A percentile compares a stretch with the other conserved stretches of the same genome.
Conservation (phyloP, 1,140 invertebrate genomes). For the Mamestra configurata region DNA sequence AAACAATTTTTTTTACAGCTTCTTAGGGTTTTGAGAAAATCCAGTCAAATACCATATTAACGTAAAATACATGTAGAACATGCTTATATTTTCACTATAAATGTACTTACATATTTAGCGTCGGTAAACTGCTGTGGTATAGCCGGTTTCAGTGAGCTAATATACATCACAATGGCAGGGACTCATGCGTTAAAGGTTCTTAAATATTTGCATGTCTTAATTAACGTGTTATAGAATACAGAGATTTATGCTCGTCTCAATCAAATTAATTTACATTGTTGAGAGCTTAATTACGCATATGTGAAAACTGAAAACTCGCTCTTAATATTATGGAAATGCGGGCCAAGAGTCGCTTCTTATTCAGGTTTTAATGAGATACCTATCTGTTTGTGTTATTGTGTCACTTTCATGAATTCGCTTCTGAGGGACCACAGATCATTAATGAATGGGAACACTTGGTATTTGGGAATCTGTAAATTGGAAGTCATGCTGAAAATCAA, state of each 20-base stretch:
- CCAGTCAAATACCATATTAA: too few relatives aligned
- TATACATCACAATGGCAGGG: not conserved
- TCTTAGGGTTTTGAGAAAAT: too few relatives aligned
- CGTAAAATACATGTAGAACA: too few relatives aligned
- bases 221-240: conserved; percentile 39
- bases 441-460: not conserved
- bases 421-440: not conserved
- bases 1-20: too few relatives aligned
- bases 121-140: not conserved
- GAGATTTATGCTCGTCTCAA: conserved; percentile 23
- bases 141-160: not conserved
- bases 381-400: conserved; percentile 18
- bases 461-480: not conserved
- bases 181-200: conserved; percentile 32
- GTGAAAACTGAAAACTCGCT: conserved; percentile 23
- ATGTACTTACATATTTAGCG: too few relatives aligned
- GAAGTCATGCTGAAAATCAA: too few relatives aligned
- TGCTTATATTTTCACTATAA: too few relatives aligned
- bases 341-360: conserved; percentile 1
- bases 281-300: conserved; percentile 6
- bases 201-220: conserved; percentile 50
- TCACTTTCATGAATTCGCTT: conserved; percentile 10
- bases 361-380: conserved; percentile 28
- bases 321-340: conserved; percentile 19
- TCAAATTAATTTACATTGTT: conserved; percentile 37